Evolutionary conservation across 2,113 vertebrate species (phyloP).

Genomic region (Chitala chitala): DNA sequence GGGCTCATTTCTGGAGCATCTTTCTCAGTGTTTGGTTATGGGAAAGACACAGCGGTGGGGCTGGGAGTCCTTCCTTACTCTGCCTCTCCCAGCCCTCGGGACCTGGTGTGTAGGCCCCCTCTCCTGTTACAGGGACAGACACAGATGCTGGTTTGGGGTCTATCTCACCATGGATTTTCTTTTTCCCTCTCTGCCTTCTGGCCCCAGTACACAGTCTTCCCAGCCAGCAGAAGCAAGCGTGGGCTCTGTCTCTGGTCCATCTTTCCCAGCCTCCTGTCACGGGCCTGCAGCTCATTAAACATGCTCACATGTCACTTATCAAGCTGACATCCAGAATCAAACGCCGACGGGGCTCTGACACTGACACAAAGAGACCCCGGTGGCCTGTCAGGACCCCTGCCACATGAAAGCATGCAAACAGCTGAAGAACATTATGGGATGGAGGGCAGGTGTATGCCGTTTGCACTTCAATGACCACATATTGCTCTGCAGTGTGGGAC

Average conservation of each 20-base stretch:
- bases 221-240: too few relatives aligned
- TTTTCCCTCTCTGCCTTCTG: too few relatives aligned
- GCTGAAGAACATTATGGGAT: slow-evolving; percentile 39
- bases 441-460: slow-evolving; percentile 38
- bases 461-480: neutral
- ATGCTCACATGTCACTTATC: slow-evolving; percentile 35
- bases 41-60: too few relatives aligned
- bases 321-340: slow-evolving; percentile 13
- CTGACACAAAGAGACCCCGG: slow-evolving; percentile 35
- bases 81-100: too few relatives aligned
- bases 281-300: slow-evolving; percentile 30
- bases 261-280: neutral
- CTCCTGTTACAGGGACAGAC: too few relatives aligned
- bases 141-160: too few relatives aligned
- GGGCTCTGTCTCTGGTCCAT: neutral
- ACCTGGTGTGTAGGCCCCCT: too few relatives aligned
- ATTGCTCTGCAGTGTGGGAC: neutral
- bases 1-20: too few relatives aligned
- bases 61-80: too few relatives aligned
- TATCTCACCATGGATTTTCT: too few relatives aligned
- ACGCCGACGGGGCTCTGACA: slow-evolving; percentile 14
- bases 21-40: too few relatives aligned
- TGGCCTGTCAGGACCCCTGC: slow-evolving; percentile 24
- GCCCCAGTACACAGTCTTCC: too few relatives aligned
- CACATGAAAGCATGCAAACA: slow-evolving; percentile 40